A percentile compares a stretch with the other conserved stretches of the same genome.
These are phyloP conservation scores for Molothrus aeneus DNA, from an alignment of 2,797 vertebrate genomes.

Conservation along the genomic window DNA sequence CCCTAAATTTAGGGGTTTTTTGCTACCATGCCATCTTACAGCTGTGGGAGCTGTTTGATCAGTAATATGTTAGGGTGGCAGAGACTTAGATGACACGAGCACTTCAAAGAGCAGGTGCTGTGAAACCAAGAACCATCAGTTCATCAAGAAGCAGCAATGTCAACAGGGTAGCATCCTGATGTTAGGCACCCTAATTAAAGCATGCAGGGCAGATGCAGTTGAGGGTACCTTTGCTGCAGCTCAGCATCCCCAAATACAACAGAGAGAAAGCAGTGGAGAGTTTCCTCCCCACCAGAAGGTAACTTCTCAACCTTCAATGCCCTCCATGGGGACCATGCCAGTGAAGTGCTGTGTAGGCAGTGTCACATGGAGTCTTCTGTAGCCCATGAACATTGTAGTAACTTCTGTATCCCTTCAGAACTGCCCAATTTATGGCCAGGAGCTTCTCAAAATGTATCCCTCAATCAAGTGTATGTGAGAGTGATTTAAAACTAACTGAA, in stretches of 20 bases:
- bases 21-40: background rate
- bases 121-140: background rate
- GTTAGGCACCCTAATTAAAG: background rate
- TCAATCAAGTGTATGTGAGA: background rate
- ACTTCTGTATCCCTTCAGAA: background rate
- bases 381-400: background rate
- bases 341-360: accelerated
- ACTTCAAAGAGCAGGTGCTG: background rate
- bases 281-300: background rate
- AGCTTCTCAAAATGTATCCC: background rate
- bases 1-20: background rate
- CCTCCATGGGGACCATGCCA: accelerated
- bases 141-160: background rate
- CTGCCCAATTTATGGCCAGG: background rate
- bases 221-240: background rate
- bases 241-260: background rate
- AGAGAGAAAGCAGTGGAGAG: background rate
- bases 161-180: background rate
- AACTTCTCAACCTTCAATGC: background rate
- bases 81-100: background rate
- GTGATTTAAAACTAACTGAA: background rate
- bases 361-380: background rate
- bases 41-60: background rate
- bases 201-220: background rate
- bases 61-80: background rate